Conservation (phyloP, 2,888 invertebrate species). For the Dryomyza anilis region DNA sequence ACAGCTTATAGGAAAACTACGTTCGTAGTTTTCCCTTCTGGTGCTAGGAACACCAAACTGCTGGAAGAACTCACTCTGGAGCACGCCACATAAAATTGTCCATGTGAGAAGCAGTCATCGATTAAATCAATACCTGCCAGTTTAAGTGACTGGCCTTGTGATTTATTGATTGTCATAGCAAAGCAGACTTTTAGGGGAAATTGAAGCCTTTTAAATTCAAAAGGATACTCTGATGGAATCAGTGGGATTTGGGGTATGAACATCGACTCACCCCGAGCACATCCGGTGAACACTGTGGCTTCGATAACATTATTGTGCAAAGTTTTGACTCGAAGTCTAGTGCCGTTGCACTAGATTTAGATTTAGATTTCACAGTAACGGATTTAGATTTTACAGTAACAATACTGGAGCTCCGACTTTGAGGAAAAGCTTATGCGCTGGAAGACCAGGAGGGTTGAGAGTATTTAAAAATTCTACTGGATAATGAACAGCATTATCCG, state of each 20-base stretch:
- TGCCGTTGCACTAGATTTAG: background rate
- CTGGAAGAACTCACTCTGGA: no score
- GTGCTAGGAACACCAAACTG: no score
- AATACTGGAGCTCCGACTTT: background rate
- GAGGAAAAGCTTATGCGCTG: background rate
- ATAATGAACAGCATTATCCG: background rate
- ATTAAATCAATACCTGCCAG: no score
- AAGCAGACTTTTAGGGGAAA: background rate
- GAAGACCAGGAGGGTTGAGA: background rate
- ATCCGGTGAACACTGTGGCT: background rate
- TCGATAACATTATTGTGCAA: background rate
- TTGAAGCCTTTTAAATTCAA: background rate
- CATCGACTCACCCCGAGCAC: background rate
- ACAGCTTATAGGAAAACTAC: no score
- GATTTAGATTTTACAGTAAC: background rate
- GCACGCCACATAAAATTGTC: no score
- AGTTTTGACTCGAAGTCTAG: background rate
- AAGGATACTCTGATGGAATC: background rate
- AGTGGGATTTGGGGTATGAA: background rate
- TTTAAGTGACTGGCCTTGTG: background rate
- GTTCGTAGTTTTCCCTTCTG: no score
- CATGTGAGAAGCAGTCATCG: no score
- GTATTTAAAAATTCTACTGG: conserved; percentile 1
- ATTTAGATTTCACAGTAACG: no score
- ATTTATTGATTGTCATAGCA: background rate